Evolutionary conservation across 2,888 invertebrate genomes (phyloP).

Genomic region (Dicycla oo): DNA sequence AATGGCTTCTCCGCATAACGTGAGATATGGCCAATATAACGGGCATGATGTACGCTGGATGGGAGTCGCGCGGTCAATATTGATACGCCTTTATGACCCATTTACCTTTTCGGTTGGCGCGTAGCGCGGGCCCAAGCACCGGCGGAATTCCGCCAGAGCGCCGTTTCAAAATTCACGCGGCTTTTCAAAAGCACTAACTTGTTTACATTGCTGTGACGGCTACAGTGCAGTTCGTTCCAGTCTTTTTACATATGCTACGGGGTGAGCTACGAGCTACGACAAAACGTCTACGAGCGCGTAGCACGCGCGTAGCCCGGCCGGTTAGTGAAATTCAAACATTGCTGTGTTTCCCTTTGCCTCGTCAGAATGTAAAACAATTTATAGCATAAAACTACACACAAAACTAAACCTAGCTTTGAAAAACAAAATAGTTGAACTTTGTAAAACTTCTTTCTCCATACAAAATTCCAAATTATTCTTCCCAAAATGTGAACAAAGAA

Average conservation of each 20-base stretch:
- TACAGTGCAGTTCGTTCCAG: slow-evolving; percentile 26
- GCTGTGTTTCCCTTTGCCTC: background rate
- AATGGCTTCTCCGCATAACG: slow-evolving; percentile 78
- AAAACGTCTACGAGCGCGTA: slow-evolving; percentile 37
- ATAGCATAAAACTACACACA: background rate
- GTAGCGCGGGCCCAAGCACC: slow-evolving; percentile 70
- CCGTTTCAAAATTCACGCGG: slow-evolving; percentile 81
- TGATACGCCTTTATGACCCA: slow-evolving; percentile 88
- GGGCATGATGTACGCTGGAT: slow-evolving; percentile 81
- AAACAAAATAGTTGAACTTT: slow-evolving; percentile 1
- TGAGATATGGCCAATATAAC: slow-evolving; percentile 84
- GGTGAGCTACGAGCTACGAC: slow-evolving; percentile 48
- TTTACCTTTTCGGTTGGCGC: slow-evolving; percentile 84
- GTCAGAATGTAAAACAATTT: background rate
- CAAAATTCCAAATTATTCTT: background rate
- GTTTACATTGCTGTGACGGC: slow-evolving; percentile 68
- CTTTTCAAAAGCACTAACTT: slow-evolving; percentile 75
- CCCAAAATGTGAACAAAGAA: slow-evolving; percentile 15
- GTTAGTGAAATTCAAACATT: slow-evolving; percentile 20
- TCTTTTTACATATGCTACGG: slow-evolving; percentile 43
- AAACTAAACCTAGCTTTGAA: background rate
- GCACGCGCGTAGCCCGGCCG: slow-evolving; percentile 22
- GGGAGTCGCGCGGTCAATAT: slow-evolving; percentile 86
- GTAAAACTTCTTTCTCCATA: background rate
- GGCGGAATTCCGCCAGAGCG: slow-evolving; percentile 79